Percentiles rank a stretch among this genome's conserved stretches.
Evolutionary conservation across 2,113 vertebrate species (phyloP).

Genomic region (Pholis gunnellus): DNA sequence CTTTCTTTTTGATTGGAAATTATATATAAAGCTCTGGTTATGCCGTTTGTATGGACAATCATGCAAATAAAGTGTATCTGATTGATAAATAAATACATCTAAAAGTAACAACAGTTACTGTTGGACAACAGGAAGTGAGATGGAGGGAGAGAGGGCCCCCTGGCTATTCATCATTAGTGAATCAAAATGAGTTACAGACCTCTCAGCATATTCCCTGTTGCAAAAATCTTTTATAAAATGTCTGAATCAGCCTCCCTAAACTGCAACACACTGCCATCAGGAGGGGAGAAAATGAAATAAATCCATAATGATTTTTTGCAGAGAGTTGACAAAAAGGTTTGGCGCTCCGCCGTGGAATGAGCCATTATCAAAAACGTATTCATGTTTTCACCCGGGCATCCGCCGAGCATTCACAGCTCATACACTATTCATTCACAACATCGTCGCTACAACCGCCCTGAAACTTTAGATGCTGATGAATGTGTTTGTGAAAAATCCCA

Average conservation of each 20-base stretch:
- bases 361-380: conserved; percentile 58
- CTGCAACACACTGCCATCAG: conserved; percentile 9
- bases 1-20: background rate
- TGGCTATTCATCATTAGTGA: background rate
- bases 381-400: conserved; percentile 51
- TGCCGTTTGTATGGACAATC: background rate
- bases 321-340: conserved; percentile 43
- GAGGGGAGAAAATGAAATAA: conserved; percentile 12
- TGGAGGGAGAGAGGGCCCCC: accelerated
- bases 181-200: conserved; percentile 2
- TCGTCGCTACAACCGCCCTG: conserved; percentile 31
- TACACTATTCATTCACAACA: conserved; percentile 62
- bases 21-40: background rate
- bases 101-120: background rate
- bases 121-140: background rate
- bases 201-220: conserved; percentile 18
- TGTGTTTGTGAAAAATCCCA: background rate
- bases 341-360: conserved; percentile 14
- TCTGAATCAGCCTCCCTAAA: conserved; percentile 26
- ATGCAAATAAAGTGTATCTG: conserved; percentile 1
- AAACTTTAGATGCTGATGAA: conserved; percentile 5
- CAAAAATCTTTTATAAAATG: conserved; percentile 9
- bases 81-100: background rate
- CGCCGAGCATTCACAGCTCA: conserved; percentile 52
- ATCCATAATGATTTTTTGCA: conserved; percentile 43